Conservation (phyloP, 2,888 invertebrate species). For the Cloeon dipterum region DNA sequence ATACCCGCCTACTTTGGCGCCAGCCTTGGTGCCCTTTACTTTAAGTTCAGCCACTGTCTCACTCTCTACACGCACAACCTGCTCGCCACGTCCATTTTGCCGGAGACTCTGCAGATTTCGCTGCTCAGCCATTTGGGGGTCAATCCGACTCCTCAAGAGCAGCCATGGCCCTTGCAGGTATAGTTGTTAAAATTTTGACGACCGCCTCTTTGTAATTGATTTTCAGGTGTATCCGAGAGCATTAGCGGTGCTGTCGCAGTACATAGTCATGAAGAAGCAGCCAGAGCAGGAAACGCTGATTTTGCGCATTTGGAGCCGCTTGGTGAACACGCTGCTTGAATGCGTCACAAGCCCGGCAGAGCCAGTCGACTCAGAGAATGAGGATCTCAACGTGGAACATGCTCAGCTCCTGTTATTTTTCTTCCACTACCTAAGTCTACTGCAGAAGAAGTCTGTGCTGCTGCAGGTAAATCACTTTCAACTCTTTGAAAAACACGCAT, state of each 20-base stretch:
- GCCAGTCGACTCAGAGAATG: conserved; percentile 42
- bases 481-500: too few relatives aligned
- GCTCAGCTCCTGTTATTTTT: conserved; percentile 79
- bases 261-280: conserved; percentile 43
- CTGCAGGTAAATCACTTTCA: conserved; percentile 22
- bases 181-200: too few relatives aligned
- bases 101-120: conserved; percentile 41
- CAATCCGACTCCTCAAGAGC: conserved; percentile 33
- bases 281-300: conserved; percentile 76
- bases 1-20: conserved; percentile 52
- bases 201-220: too few relatives aligned
- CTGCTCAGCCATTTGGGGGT: conserved; percentile 50
- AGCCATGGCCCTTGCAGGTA: conserved; percentile 4
- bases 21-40: conserved; percentile 42
- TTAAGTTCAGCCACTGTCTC: conserved; percentile 51
- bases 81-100: conserved; percentile 43
- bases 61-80: conserved; percentile 62
- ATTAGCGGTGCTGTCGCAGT: conserved; percentile 60
- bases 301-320: conserved; percentile 75
- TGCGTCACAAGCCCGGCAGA: conserved; percentile 47
- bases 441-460: conserved; percentile 89
- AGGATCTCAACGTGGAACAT: conserved; percentile 90
- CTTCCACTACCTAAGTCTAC: conserved; percentile 82
- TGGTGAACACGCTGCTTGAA: conserved; percentile 71
- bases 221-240: conserved; percentile 56